Evolutionary conservation across 2,888 invertebrate species (phyloP), one percentile per base, ranked within the genome.

Genomic region (Calliphora vomitoria): DNA sequence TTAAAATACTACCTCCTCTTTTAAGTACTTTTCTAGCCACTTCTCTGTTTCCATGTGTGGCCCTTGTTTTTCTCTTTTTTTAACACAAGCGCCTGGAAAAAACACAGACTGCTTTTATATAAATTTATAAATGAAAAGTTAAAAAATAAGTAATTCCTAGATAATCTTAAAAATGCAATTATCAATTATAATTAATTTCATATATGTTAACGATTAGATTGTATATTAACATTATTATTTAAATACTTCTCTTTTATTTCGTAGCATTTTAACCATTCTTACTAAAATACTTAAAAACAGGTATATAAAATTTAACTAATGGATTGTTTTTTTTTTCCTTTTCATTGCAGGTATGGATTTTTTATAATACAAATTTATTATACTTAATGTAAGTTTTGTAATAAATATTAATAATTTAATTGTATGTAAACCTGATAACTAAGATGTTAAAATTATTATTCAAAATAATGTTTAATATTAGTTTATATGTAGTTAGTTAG

Each of bases 141-240:
- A 47, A 6, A 6, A 75, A 72, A 55, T 66, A n/a, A n/a, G n/a
- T n/a, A 78, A 79, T 82, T 83, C 66, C 71, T 47, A 15, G 38
- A 50, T 78, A 74, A 86, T 76, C 82, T 69, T 35, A 83, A 86
- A 84, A 86, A 86, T 88, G 85, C 80, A 86, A 88, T 88, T 88
- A 88, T 86, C 82, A 85, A 50, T 81, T 80, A 76, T 80, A 83
- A 89, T 83, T 87, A 85, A 82, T 84, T 85, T 85, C 53, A 74
- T 71, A 72, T 85, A 78, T 72, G 76, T 85, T 60, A 78, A 20
- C 20, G 76, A 85, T 82, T 72, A 85, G 76, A 85, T 81, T 82
- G 50, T 58, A 31, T 47, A 71, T 71, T 35, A 82, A 82, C 20
- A 80, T 50, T 82, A 60, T 76, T 68, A 75, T 60, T 82, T 47